Evolutionary conservation across 2,888 invertebrate species (phyloP), one percentile per base, ranked within the genome.

Genomic region (Pomacea canaliculata): DNA sequence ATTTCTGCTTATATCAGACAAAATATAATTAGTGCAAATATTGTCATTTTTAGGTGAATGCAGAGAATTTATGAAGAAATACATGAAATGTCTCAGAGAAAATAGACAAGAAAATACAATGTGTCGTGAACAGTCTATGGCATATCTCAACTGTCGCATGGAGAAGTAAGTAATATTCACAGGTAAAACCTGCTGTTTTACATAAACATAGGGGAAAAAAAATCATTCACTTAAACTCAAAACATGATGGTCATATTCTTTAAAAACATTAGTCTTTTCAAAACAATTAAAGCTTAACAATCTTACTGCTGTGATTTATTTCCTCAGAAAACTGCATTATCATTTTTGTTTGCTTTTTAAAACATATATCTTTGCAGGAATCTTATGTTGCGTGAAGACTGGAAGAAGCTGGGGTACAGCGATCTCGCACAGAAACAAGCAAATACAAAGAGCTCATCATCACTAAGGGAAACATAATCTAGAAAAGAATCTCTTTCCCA

Each of bases 111-210:
- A 95, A 85, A 96, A 95, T 91, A 93, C 94, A 7, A 91, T 93
- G 88, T 99, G 99, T 89, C 93, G 97, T 76, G 91, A 92, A 68
- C 93, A 95, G 90, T 95, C 97, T 0, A 95, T 95, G 90, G 94
- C 94, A 10, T 99, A 99, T 90, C 93, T 99, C 77, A 93, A 93
- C 68, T 99, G 99, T 90, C 94, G 99, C 87, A 99, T 99, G 99
- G 95, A 97, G 80, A 94, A 97, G 91, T 89, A 83, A 83, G 83
- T 59, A 37, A 37, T 63, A 63, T 63, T 63, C 16, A 56, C 5
- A 5, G 37, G 37, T 37, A 37, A 37, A 37, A 5, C 3, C 37
- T 37, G 37, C 37, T 37, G 37, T 5, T 5, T 37, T 37, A 37
- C 37, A 37, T 3, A 37, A 37, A 37, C 37, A 37, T 37, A 37